Evolutionary conservation across 1,140 invertebrate species (phyloP).

Genomic region (Polyergus mexicanus): DNA sequence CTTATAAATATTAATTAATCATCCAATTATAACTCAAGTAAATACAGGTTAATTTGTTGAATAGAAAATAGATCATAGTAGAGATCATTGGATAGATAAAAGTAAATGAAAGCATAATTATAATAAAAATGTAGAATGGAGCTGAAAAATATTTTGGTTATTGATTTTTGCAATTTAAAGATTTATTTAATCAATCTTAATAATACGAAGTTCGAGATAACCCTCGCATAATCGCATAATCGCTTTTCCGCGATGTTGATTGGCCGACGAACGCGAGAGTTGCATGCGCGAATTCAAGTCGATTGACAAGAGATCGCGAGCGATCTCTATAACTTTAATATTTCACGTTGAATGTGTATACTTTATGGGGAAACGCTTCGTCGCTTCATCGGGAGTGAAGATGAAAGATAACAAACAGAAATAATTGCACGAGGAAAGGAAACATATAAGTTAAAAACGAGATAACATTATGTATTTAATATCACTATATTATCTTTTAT

Average conservation of each 20-base stretch:
- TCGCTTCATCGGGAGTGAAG: neutral
- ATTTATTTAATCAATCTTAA: neutral
- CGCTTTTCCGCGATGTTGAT: neutral
- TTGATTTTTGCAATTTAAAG: neutral
- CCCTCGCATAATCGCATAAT: neutral
- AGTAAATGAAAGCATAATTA: neutral
- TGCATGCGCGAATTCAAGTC: neutral
- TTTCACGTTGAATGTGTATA: neutral
- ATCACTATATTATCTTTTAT: neutral
- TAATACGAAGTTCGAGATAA: neutral
- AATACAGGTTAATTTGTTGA: neutral
- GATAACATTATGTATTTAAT: neutral
- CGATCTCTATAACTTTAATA: neutral
- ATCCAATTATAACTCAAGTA: too few relatives aligned
- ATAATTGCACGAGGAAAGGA: neutral
- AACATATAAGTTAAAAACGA: neutral
- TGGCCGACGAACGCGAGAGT: neutral
- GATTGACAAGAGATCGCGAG: neutral
- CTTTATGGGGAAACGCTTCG: neutral
- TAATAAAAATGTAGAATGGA: neutral
- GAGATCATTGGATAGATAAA: neutral
- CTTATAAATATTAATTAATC: neutral
- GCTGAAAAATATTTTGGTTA: too few relatives aligned
- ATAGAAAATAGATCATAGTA: neutral
- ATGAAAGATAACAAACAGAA: neutral